Percentiles rank a stretch among this genome's conserved stretches.
Evolutionary conservation across 2,888 invertebrate genomes (phyloP).

Genomic region (Muscina levida): DNA sequence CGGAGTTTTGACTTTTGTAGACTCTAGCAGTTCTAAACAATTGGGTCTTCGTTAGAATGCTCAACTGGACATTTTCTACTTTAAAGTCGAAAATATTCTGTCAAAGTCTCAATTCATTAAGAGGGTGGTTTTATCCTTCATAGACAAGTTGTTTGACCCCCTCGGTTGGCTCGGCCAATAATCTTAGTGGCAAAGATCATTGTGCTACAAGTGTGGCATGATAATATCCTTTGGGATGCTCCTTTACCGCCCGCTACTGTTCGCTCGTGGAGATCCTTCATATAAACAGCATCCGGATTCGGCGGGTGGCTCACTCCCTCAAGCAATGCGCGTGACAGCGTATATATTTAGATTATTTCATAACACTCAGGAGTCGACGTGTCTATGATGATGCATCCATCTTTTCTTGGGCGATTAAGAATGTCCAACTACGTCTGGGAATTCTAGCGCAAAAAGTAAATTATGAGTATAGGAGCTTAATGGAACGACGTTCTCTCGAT

Average conservation of each 20-base stretch:
- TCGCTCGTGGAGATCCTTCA: too few relatives aligned
- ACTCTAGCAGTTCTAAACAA: constrained; percentile 10
- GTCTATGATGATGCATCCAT: too few relatives aligned
- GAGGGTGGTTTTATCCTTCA: neutral
- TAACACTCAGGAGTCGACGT: too few relatives aligned
- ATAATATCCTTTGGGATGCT: constrained; percentile 17
- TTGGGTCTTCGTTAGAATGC: constrained; percentile 56
- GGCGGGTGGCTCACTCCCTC: too few relatives aligned
- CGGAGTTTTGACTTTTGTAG: constrained; percentile 1
- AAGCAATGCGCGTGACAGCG: too few relatives aligned
- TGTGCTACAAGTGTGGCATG: constrained; percentile 40
- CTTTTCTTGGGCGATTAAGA: too few relatives aligned
- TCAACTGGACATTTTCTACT: constrained; percentile 42
- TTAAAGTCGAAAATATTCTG: neutral
- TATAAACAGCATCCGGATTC: too few relatives aligned
- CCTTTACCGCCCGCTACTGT: neutral
- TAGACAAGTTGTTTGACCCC: constrained; percentile 34
- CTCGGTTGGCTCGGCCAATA: constrained; percentile 12
- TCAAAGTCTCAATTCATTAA: neutral
- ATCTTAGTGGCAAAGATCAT: constrained; percentile 24
- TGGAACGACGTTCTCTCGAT: too few relatives aligned
- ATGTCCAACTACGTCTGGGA: too few relatives aligned
- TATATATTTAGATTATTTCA: too few relatives aligned
- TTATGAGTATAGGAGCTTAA: too few relatives aligned
- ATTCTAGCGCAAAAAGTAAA: too few relatives aligned